Evolutionary conservation across 2,797 vertebrate species (phyloP), one percentile per base, ranked within the genome.

Genomic region (Spheniscus humboldti): DNA sequence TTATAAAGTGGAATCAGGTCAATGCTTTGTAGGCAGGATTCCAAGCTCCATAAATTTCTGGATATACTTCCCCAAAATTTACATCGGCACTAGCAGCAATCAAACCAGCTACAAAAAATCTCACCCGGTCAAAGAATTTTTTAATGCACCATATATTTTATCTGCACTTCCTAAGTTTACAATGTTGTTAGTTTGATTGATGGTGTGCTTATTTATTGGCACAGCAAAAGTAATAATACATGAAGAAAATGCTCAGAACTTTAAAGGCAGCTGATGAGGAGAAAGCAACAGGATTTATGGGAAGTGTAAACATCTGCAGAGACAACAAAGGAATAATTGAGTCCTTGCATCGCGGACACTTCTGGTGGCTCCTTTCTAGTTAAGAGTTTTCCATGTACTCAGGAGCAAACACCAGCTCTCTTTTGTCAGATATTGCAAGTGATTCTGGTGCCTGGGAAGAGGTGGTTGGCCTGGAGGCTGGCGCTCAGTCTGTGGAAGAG

Each of bases 171-270:
- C 87, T 84, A 97, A 98, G 98, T 99, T 99, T 98, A 98, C 98
- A 97, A 92, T 95, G 96, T 96, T 96, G 97, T 99, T 98, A 98
- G 97, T 66, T 73, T 98, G 98, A 98, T 98, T 97, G 98, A 98
- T 97, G 97, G 97, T 37, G 91, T 96, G 95, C 91, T 94, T 94
- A 95, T 98, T 98, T 98, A 98, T 97, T 95, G 97, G 94, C 85
- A 96, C 87, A 92, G 96, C 79, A 93, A 72, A 97, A 95, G 97
- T 94, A 96, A 97, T 98, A 98, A 99, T 97, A 98, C 94, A 95
- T 87, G 90, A 96, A 97, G 93, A 96, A 97, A 98, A 98, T 41
- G 75, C 79, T 94, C 97, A 68, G 71, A 96, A 97, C 93, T 96
- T 92, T 95, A 94, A 94, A 81, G 93, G 96, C 92, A 97, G 92